A percentile compares a stretch with the other conserved stretches of the same genome.
Conservation (phyloP, 1,140 invertebrate species). For the Aphidius ervi region DNA sequence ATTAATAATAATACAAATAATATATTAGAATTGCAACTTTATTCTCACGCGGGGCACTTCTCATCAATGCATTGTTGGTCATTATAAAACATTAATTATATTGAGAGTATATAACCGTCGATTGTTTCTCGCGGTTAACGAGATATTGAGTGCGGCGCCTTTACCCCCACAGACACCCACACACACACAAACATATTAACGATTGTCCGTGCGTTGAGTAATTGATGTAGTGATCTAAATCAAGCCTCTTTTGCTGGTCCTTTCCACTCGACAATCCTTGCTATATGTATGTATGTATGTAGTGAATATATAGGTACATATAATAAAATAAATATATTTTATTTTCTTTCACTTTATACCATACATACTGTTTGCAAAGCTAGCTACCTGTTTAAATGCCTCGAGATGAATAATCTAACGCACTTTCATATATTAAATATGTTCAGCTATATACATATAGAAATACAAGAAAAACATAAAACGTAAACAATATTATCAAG, state of each 20-base stretch:
- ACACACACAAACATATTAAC: constrained; percentile 29
- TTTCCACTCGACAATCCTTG: constrained; percentile 4
- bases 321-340: no score
- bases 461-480: no score
- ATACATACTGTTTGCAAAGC: no score
- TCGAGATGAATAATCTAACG: no score
- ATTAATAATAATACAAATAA: background rate
- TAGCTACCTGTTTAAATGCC: no score
- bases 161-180: constrained; percentile 18
- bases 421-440: no score
- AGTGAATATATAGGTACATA: no score
- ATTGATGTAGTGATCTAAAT: constrained; percentile 27
- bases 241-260: constrained; percentile 9
- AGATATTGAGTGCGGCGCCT: constrained; percentile 21
- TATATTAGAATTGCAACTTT: constrained; percentile 17
- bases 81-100: constrained; percentile 36
- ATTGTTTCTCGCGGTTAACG: constrained; percentile 29
- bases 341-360: no score
- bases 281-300: no score
- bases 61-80: constrained; percentile 23
- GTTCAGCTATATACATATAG: background rate
- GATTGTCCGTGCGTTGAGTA: constrained; percentile 28
- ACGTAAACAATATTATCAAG: no score
- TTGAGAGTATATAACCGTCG: constrained; percentile 6
- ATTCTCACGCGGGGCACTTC: constrained; percentile 24